Evolutionary conservation across 2,888 invertebrate genomes (phyloP).

Genomic region (Tinea pellionella): DNA sequence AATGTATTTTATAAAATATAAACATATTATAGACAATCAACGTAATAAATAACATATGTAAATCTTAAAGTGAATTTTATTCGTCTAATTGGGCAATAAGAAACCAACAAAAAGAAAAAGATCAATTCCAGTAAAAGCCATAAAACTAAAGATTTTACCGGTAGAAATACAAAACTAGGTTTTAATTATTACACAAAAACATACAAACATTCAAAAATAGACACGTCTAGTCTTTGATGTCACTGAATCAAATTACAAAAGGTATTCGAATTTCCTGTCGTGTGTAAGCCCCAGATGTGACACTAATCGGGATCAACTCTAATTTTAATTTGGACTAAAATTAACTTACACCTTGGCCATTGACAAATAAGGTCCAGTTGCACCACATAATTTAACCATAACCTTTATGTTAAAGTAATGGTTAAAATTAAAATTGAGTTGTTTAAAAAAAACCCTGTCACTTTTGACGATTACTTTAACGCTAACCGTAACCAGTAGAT

Average conservation of each 20-base stretch:
- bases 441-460: too few relatives aligned
- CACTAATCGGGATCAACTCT: constrained; percentile 4
- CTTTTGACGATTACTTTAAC: too few relatives aligned
- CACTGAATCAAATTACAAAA: constrained; percentile 55
- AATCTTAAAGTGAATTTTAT: too few relatives aligned
- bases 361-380: not conserved
- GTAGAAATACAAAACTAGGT: constrained; percentile 2
- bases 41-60: too few relatives aligned
- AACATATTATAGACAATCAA: too few relatives aligned
- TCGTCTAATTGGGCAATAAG: too few relatives aligned
- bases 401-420: too few relatives aligned
- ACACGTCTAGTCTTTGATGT: constrained; percentile 38
- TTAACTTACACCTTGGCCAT: not conserved
- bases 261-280: constrained; percentile 16
- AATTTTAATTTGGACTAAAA: not conserved
- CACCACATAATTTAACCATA: too few relatives aligned
- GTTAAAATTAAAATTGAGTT: too few relatives aligned
- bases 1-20: too few relatives aligned
- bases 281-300: not conserved
- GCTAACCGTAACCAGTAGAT: too few relatives aligned
- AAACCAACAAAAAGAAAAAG: not conserved
- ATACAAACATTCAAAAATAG: constrained; percentile 21
- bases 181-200: constrained; percentile 6
- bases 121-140: not conserved
- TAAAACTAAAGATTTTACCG: not conserved